These are phyloP conservation scores for Oryzias javanicus DNA, from an alignment of 2,113 vertebrate genomes.

Conservation along the genomic window DNA sequence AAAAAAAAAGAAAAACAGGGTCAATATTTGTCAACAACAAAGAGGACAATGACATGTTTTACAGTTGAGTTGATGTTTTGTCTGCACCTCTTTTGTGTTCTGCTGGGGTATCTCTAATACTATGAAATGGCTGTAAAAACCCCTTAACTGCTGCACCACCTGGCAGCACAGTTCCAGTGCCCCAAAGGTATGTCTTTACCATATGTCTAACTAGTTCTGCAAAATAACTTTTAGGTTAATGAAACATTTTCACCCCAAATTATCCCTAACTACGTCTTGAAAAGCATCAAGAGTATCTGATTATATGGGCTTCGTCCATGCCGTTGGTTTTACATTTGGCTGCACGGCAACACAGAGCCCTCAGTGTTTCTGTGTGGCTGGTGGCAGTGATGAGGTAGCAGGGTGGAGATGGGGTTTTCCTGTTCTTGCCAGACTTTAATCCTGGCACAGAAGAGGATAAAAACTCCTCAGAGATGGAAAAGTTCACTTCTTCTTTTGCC, in stretches of 20 bases:
- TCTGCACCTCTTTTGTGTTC: constrained; percentile 54
- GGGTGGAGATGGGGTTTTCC: constrained; percentile 72
- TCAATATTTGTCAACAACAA: constrained; percentile 64
- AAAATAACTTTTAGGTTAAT: constrained; percentile 61
- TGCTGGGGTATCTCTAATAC: constrained; percentile 50
- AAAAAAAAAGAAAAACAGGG: constrained; percentile 44
- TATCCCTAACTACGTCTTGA: constrained; percentile 52
- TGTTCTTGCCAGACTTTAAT: constrained; percentile 49
- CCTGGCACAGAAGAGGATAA: constrained; percentile 39
- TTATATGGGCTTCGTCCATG: constrained; percentile 51
- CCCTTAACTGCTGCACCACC: constrained; percentile 51
- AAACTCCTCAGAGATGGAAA: constrained; percentile 38
- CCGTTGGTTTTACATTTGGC: constrained; percentile 66
- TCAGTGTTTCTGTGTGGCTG: constrained; percentile 61
- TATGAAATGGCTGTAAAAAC: constrained; percentile 22
- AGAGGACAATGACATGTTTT: constrained; percentile 71
- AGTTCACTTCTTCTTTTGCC: constrained; percentile 60
- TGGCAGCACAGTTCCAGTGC: constrained; percentile 45
- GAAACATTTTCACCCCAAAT: constrained; percentile 47
- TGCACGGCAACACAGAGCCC: constrained; percentile 47
- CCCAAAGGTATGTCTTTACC: constrained; percentile 48
- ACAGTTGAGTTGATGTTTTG: constrained; percentile 71
- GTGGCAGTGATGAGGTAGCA: constrained; percentile 63
- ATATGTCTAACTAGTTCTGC: constrained; percentile 51
- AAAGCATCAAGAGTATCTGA: constrained; percentile 47